phyloP scores from a whole-genome alignment of 2,113 vertebrate genomes.

The Eudyptes chrysolophus region DNA sequence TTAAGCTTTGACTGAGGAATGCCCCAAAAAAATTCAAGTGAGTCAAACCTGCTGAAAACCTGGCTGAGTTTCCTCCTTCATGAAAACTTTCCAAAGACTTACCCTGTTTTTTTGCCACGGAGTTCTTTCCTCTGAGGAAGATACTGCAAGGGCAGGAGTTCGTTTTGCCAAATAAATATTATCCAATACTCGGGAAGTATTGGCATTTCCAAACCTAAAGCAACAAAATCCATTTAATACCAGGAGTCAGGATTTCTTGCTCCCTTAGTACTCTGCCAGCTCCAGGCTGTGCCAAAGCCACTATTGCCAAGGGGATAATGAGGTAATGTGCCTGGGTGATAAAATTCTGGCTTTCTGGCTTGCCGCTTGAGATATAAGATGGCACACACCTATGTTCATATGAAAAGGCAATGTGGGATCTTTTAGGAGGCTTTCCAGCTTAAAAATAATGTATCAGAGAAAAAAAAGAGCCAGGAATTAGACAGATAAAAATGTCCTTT shows the following conservation, averaged over 20 bases:
- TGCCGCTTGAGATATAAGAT: background rate
- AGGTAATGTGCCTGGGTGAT: constrained; percentile 35
- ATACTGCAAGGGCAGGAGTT: background rate
- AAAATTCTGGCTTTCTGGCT: constrained; percentile 16
- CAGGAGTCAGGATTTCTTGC: background rate
- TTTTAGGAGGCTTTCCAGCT: background rate
- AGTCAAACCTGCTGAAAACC: constrained; percentile 1
- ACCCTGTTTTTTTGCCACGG: background rate
- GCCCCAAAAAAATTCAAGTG: background rate
- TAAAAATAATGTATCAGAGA: background rate
- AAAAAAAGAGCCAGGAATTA: background rate
- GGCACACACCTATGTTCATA: constrained; percentile 1
- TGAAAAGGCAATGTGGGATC: background rate
- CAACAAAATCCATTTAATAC: background rate
- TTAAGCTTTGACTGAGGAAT: constrained; percentile 47
- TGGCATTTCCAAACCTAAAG: background rate
- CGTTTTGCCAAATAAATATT: background rate
- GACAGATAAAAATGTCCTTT: background rate
- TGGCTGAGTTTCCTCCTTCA: constrained; percentile 1
- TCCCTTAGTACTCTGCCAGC: background rate
- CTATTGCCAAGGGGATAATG: constrained; percentile 59
- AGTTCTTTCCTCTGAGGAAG: constrained; percentile 3
- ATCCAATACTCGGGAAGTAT: background rate
- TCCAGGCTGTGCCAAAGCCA: constrained; percentile 9
- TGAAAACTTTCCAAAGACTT: constrained; percentile 35